These are phyloP conservation scores for Schizopygopsis pylzovi DNA, from an alignment of 2,797 vertebrate species.

Conservation along the genomic window DNA sequence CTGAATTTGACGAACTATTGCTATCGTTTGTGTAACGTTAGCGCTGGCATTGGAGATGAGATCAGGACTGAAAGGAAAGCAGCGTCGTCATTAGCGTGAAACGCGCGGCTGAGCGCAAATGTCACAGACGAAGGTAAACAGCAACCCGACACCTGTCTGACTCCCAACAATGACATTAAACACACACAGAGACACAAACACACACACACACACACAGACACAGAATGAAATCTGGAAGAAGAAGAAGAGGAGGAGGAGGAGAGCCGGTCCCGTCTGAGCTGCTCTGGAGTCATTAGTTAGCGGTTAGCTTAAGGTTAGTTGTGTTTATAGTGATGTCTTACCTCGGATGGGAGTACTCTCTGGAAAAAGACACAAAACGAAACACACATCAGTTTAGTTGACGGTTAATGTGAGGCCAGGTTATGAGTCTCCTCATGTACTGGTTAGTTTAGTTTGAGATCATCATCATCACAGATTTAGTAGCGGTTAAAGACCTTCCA, in stretches of 20 bases:
- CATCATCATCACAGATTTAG: constrained; percentile 47
- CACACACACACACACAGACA: background rate
- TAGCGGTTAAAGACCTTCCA: constrained; percentile 60
- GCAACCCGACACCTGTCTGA: constrained; percentile 16
- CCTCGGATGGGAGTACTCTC: constrained; percentile 98
- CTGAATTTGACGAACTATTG: background rate
- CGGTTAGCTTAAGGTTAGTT: constrained; percentile 52
- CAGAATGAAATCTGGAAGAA: constrained; percentile 57
- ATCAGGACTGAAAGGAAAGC: constrained; percentile 60
- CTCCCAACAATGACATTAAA: constrained; percentile 55
- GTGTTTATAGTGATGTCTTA: constrained; percentile 81
- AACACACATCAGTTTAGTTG: constrained; percentile 84
- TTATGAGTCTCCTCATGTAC: constrained; percentile 55
- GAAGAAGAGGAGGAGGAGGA: background rate
- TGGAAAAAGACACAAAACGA: constrained; percentile 91
- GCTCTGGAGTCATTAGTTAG: constrained; percentile 54
- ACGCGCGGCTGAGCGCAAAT: constrained; percentile 39
- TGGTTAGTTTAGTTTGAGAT: constrained; percentile 60
- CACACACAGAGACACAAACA: constrained; percentile 57
- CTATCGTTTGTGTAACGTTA: background rate
- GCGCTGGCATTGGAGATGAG: constrained; percentile 43
- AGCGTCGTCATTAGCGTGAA: constrained; percentile 49
- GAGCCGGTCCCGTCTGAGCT: constrained; percentile 40
- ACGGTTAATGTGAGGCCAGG: constrained; percentile 70
- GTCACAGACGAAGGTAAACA: constrained; percentile 44